phyloP scores from a whole-genome alignment of 2,888 invertebrate species.

The Oeneis ivallda region DNA sequence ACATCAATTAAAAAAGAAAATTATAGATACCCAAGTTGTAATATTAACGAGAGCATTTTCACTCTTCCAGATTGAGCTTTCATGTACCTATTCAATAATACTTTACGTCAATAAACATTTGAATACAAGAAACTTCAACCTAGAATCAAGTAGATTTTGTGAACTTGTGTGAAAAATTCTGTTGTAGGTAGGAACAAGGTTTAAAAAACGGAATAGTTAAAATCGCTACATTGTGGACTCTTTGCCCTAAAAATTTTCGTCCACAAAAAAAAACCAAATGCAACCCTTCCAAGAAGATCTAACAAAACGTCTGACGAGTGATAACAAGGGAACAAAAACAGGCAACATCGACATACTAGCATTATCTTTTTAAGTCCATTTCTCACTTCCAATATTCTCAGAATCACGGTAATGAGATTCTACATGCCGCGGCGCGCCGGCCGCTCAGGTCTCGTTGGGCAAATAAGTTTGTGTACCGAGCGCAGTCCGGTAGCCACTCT shows the following conservation, averaged over 20 bases:
- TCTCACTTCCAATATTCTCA: constrained; percentile 78
- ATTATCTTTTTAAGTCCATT: constrained; percentile 74
- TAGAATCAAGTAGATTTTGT: neutral
- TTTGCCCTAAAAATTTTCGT: constrained; percentile 28
- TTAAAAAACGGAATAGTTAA: constrained; percentile 22
- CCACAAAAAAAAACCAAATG: constrained; percentile 31
- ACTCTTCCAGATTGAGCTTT: too few relatives aligned
- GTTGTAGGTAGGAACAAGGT: constrained; percentile 7
- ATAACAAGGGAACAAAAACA: constrained; percentile 52
- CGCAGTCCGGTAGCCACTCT: constrained; percentile 76
- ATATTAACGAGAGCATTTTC: too few relatives aligned
- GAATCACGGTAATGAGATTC: constrained; percentile 78
- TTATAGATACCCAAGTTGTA: too few relatives aligned
- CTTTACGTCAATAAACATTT: too few relatives aligned
- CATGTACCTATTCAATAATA: too few relatives aligned
- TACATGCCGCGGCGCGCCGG: constrained; percentile 60
- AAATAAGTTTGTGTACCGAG: constrained; percentile 72
- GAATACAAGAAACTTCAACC: neutral
- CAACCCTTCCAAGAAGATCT: constrained; percentile 46
- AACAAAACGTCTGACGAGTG: constrained; percentile 40
- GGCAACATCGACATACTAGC: constrained; percentile 51
- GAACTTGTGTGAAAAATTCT: constrained; percentile 5
- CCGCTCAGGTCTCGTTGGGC: constrained; percentile 59
- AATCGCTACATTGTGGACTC: constrained; percentile 24
- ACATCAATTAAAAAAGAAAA: too few relatives aligned